These are phyloP conservation scores for Erannis defoliaria DNA, from an alignment of 2,888 invertebrate genomes.

Conservation along the genomic window DNA sequence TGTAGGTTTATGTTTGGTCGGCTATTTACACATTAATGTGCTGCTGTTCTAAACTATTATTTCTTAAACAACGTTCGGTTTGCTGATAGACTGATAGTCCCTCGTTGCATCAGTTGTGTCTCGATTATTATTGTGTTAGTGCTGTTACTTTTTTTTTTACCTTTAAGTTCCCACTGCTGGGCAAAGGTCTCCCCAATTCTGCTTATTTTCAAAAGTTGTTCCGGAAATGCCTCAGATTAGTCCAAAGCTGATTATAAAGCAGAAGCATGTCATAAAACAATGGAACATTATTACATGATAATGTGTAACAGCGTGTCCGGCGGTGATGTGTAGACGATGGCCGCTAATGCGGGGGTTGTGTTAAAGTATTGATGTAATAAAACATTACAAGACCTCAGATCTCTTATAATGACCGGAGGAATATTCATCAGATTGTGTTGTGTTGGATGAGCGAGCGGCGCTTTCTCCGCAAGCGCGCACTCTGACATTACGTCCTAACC, in stretches of 20 bases:
- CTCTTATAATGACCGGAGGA: conserved; percentile 15
- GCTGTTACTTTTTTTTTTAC: too few relatives aligned
- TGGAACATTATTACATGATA: conserved; percentile 11
- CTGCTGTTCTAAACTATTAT: not conserved
- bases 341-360: conserved; percentile 21
- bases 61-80: not conserved
- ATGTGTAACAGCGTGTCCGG: conserved; percentile 3
- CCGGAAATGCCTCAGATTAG: conserved; percentile 8
- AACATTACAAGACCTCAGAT: conserved; percentile 18
- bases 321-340: conserved; percentile 1
- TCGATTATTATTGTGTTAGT: too few relatives aligned
- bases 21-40: conserved; percentile 3
- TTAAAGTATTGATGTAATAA: conserved; percentile 8
- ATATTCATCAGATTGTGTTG: conserved; percentile 13
- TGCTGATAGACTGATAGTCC: too few relatives aligned
- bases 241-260: conserved; percentile 4
- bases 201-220: not conserved
- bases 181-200: not conserved
- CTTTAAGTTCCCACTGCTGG: too few relatives aligned
- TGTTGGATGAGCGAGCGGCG: not conserved
- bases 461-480: conserved; percentile 18
- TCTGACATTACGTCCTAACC: conserved; percentile 16
- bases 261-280: conserved; percentile 4
- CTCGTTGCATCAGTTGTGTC: not conserved
- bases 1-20: conserved; percentile 7